Base-by-base conservation (phyloP, 2,113 vertebrate species). In the Pollimyrus isidori region DNA sequence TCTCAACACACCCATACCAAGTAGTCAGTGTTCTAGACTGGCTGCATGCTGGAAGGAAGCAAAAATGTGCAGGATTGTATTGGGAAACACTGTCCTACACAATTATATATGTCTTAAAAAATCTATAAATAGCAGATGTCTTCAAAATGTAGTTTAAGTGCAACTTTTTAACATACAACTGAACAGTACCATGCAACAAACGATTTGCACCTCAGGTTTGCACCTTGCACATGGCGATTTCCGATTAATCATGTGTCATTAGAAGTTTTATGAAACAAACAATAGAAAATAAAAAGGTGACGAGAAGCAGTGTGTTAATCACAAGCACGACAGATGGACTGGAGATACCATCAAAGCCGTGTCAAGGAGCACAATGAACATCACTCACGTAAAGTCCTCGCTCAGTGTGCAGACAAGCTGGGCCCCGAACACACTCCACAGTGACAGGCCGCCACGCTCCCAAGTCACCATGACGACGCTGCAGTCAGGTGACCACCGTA, bases 391-490 rank as follows among this genome's bases (percentile, higher is more conserved):
- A 95, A 99, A 99, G 93, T 99, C 98, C 93, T 98, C 98, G 93
- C 97, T 98, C 89, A 99, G 96, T 53, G 98, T 99, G 95, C 98
- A 99, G 93, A 99, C 97, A 91, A 99, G 97, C 89, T 99, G 98
- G 93, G 98, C 98, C 91, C 98, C 98, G 92, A 99, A 99, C 89
- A 99, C 98, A 88, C 98, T 99, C 98, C 98, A 99, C 83, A 99
- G 93, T 11, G 98, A 99, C 26, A 99, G 95, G 88, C 98, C 98
- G 23, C 98, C 98, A 90, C 93, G 96, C 89, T 98, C 97, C 98
- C 98, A 99, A 0, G 98, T 99, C 91, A 99, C 97, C 96, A 97
- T 97, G 90, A 95, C 96, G 91, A 98, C 98, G 80, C 98, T 99
- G 91, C 95, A 98, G 95, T 99, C 98, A 89, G 98, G 98, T 90